A percentile compares a stretch with the other conserved stretches of the same genome.
Evolutionary conservation across 2,113 vertebrate genomes (phyloP).

Genomic region (Enhydra lutris): DNA sequence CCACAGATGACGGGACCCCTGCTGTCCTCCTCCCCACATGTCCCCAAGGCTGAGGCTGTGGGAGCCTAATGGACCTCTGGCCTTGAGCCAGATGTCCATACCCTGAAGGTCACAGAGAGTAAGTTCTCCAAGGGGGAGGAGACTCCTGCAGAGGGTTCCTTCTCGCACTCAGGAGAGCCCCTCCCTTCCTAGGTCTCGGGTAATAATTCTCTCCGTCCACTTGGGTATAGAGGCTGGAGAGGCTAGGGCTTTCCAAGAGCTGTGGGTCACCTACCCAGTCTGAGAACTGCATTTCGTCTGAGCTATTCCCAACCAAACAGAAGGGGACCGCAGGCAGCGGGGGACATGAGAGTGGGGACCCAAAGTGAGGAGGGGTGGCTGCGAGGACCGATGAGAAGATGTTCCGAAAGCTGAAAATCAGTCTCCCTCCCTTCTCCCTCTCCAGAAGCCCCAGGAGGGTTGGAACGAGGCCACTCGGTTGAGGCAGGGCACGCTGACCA

Average conservation of each 20-base stretch:
- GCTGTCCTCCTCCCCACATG: not conserved
- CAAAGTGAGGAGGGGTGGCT: not conserved
- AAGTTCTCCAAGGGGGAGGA: not conserved
- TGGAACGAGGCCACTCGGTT: no score
- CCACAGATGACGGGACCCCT: not conserved
- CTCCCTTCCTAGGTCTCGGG: not conserved
- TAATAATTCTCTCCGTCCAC: not conserved
- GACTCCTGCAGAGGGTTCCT: not conserved
- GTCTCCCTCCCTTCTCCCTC: not conserved
- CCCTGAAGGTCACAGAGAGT: not conserved
- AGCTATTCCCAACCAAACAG: not conserved
- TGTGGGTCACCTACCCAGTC: not conserved
- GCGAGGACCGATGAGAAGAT: not conserved
- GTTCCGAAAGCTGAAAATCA: not conserved
- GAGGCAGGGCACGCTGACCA: not conserved
- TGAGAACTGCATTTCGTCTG: not conserved
- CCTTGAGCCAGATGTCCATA: not conserved
- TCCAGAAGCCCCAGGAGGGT: not conserved
- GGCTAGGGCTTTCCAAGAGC: not conserved
- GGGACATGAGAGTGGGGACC: not conserved
- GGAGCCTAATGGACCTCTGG: not conserved
- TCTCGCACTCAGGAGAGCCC: rapidly evolving
- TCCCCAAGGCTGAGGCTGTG: not conserved
- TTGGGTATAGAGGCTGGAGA: not conserved
- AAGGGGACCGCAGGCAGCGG: not conserved